Evolutionary conservation across 2,797 vertebrate genomes (phyloP), one percentile per base, ranked within the genome.

Genomic region (Melanotaenia trifasciata): DNA sequence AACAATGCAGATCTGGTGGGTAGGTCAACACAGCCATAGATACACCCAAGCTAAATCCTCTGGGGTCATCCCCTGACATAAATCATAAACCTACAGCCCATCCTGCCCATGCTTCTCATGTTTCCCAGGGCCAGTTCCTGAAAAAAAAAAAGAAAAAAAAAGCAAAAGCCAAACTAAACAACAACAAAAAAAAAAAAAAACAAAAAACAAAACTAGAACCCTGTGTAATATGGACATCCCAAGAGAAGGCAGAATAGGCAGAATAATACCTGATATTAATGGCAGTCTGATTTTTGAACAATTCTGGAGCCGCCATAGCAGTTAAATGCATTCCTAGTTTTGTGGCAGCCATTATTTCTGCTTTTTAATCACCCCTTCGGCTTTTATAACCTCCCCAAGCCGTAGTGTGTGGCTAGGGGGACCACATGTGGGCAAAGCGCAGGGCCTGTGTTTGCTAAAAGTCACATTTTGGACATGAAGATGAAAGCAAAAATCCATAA

Each of bases 281-380:
- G 80, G 76, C 79, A 68, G 87, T 87, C 74, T 50, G 86, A 88
- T 91, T 85, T 57, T 71, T 61, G 82, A 91, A 86, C 73, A 71
- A 90, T 91, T 88, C 83, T 64, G 68, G 87, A 90, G 85, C 88
- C 67, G 68, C 73, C 85, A 83, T 89, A 86, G 81, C 76, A 86
- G 92, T 94, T 93, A 94, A 93, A 93, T 64, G 76, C 93, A 94
- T 95, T 95, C 94, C 93, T 92, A 86, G 88, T 93, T 95, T 94
- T 94, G 92, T 94, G 90, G 91, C 91, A 92, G 92, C 93, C 91
- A 93, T 95, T 94, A 94, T 95, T 95, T 89, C 90, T 93, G 90
- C 85, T 91, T 92, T 92, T 93, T 95, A 94, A 95, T 94, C 92
- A 94, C 93, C 93, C 90, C 90, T 91, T 92, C 82, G 64, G 89